Evolutionary conservation across 2,113 vertebrate genomes (phyloP), one percentile per base, ranked within the genome.

Genomic region (Sebastes schlegelii): DNA sequence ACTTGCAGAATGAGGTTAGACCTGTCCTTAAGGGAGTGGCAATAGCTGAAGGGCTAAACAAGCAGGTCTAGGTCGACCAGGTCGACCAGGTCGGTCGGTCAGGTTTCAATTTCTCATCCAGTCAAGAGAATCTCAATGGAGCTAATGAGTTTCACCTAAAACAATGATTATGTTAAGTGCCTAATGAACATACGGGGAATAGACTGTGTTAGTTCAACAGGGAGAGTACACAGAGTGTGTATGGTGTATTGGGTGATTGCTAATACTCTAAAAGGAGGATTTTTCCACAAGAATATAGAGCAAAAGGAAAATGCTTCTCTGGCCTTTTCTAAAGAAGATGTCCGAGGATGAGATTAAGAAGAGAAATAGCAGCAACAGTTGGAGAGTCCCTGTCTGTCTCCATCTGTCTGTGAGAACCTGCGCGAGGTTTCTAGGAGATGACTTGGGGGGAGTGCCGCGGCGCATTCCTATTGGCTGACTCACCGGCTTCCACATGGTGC

Each of bases 391-490:
- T 12, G 17, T 67, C 10, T 48, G 6, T 23, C 65, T 45, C 67
- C 14, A 34, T 74, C 48, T 10, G 43, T 52, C 55, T 61, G 79
- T 84, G 89, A 82, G 84, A 91, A 91, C 52, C 74, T 72, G 26
- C 12, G 16, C 1, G 13, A 70, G 74, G 76, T 74, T 88, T 86
- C 49, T 51, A 73, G 54, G 76, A 82, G 82, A 81, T 74, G 60
- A 67, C 26, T 3, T 52, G 63, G 86, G 58, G 23, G 6, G 54
- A 55, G 86, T 23, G 7, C 80, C 66, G 86, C 34, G 63, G 54
- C 19, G 17, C 93, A 93, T 93, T 93, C 91, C 88, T 90, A 34
- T 70, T 66, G 80, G 54, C 85, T 88, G 89, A 92, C 80, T 91
- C 86, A 91, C 45, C 17, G 7, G 49, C 71, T 80, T 43, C 45